Percentiles rank a stretch among this genome's conserved stretches.
Conservation (phyloP, 2,797 vertebrate genomes). For the Hypotaenidia philippensis region DNA sequence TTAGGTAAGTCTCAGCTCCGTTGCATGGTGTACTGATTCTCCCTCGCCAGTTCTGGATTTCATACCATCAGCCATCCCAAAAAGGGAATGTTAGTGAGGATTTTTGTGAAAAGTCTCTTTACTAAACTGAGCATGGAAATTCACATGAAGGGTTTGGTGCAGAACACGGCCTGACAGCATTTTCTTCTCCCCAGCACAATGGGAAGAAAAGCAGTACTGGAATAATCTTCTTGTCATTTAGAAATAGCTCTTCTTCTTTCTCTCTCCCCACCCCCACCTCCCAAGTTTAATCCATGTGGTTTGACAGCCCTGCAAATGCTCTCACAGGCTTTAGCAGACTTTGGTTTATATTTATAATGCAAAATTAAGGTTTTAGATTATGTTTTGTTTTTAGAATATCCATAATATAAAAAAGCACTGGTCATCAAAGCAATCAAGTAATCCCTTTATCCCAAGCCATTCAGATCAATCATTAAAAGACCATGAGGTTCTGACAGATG, state of each 20-base stretch:
- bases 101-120: neutral
- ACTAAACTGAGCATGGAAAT: neutral
- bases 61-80: neutral
- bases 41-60: neutral
- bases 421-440: conserved; percentile 56
- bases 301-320: neutral
- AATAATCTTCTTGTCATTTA: neutral
- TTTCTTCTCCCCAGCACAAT: neutral
- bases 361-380: neutral
- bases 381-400: neutral
- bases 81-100: neutral
- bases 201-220: neutral
- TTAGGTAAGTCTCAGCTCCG: neutral
- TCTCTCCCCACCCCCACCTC: neutral
- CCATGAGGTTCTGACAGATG: conserved; percentile 11
- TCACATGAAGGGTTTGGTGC: neutral
- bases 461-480: conserved; percentile 48
- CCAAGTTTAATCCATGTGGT: neutral
- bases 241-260: neutral
- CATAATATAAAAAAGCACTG: conserved; percentile 37
- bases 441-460: neutral
- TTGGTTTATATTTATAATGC: neutral
- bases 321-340: neutral
- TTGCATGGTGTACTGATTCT: neutral
- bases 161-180: neutral